Evolutionary conservation across 2,797 vertebrate species (phyloP), one percentile per base, ranked within the genome.

Genomic region (Crocodylus rhombifer): DNA sequence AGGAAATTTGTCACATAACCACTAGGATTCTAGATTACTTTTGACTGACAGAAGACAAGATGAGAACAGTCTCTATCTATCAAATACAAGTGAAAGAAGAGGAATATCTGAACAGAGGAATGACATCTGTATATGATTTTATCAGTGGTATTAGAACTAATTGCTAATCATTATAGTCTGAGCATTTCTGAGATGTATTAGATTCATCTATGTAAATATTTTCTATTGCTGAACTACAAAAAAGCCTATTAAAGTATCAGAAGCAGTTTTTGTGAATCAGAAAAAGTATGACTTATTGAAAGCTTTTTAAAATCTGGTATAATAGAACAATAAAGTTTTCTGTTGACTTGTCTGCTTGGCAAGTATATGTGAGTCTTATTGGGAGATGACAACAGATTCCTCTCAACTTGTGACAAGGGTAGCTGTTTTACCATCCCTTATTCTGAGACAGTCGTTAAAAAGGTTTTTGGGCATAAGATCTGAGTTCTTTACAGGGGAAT

Each of bases 41-140:
- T 77, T 97, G 94, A 97, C 57, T 96, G 95, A 95, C 89, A 96
- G 92, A 93, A 96, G 91, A 86, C 83, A 86, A 95, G 94, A 93
- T 91, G 91, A 92, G 95, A 97, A 67, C 51, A 87, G 67, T 84
- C 64, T 20, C 84, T 86, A 82, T 76, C 55, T 96, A 92, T 73
- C 73, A 80, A 23, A 82, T 62, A 83, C 6, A 78, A 25, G 25
- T 95, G 17, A 28, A 86, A 90, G 86, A 75, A 65, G 28, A 51
- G 55, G 18, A 82, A 36, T 76, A 63, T 95, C 21, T 28, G 21
- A 5, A 4, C 84, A 92, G 23, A 58, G 25, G 60, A 78, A 25
- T 16, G 25, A 85, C 82, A 83, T 81, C 11, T 62, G 1, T 23
- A 8, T 56, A 3, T 77, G 57, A 75, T 88, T 90, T 64, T 83